Base-by-base conservation (phyloP, 2,888 invertebrate genomes). In the Ptilodon capucinus region DNA sequence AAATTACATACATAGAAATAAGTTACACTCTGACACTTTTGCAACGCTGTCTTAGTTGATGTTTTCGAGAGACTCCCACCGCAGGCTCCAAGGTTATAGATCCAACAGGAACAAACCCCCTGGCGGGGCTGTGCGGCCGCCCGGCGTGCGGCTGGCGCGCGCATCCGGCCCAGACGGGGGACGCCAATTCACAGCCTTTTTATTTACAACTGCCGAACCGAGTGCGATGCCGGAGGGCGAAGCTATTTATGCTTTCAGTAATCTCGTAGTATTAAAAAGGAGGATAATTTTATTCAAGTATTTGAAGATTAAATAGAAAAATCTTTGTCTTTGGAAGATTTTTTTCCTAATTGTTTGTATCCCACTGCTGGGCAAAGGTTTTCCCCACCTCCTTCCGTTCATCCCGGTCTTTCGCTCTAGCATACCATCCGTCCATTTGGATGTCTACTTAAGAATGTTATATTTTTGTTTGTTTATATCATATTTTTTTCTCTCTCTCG, bases 161-260 rank as follows among this genome's bases (percentile, higher is more conserved):
- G 52, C 68, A 64, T 68, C 65, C 65, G 65, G 65, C 38, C 50
- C 62, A 64, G 65, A 68, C 65, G 56, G 61, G 67, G 61, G 38
- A 38, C 53, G 58, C 59, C 65, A 68, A 65, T 65, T 67, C 62
- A 50, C 54, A 61, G 50, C 65, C 54, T 65, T 67, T 65, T 65
- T 65, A 65, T 65, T 42, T 34, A 42, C 32, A 42, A 42, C 30
- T 18, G 32, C 41, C 40, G n/a, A 25, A 14, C 23, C 9, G 40
- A 40, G 23, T 11, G 14, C 7, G 21, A 14, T 14, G 13, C 9
- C n/a, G 4, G 39, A 19, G 13, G 7, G 38, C 19, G 19, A 8
- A 2, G 16, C 35, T 35, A 17, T 35, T 35, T 35, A 32, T 32
- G 14, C 14, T 14, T 4, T 32, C 14, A 11, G 4, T 35, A 35